Evolutionary conservation across 2,888 invertebrate genomes (phyloP), one percentile per base, ranked within the genome.

Genomic region (Clitarchus hookeri): DNA sequence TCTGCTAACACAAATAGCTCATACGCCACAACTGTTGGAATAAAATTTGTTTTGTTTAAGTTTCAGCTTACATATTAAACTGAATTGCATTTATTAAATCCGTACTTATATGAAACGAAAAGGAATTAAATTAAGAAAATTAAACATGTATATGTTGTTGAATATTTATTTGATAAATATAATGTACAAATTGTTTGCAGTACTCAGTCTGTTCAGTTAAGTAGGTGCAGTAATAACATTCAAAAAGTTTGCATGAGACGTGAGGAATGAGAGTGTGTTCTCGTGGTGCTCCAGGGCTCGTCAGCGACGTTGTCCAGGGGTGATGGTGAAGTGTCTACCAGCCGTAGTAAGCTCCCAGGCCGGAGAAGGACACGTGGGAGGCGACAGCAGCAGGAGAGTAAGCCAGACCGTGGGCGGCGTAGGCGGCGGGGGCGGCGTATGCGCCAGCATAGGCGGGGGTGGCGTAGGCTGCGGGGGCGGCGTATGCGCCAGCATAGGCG

Each of bases 331-430:
- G 36, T 36, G 23, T 65, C 65, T 82, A 82, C 82, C 82, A 82
- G 36, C 82, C 82, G 82, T 82, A 82, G 82, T 13, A 19, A 23
- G 82, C 82, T 13, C 82, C 82, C 27, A 82, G 82, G 25, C 82
- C 82, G 13, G 82, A 13, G 91, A 93, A 94, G 80, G 92, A 92
- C 92, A 94, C 93, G 90, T 94, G 94, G n/a, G 90, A 89, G 84
- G 89, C 89, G 85, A 88, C 92, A 13, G 94, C 93, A 23, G 94
- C 93, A 53, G 94, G 93, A 23, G 94, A 93, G 89, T 94, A 94
- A 0, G 94, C 93, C 26, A 94, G 93, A 80, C 94, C 94, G 25
- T 86, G 86, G 84, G 80, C 84, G 65, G 84, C 87, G 54, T 87
- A 83, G 16, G 87, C 87, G 65, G 87, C 87, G 79, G 87, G 87